Conservation (phyloP, 2,113 vertebrate species). For the Paralichthys olivaceus region DNA sequence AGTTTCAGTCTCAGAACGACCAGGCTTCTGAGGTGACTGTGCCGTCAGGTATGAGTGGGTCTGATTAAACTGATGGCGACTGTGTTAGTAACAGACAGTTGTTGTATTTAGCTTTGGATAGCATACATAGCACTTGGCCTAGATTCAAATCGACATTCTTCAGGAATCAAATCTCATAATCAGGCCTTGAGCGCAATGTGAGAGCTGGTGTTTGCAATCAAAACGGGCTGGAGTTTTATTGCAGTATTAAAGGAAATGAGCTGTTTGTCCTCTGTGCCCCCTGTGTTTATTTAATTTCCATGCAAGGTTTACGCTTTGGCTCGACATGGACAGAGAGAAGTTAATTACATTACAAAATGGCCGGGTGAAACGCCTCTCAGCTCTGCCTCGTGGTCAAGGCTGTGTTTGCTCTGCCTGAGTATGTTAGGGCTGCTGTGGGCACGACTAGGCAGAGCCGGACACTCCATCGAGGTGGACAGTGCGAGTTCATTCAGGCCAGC, state of each 20-base stretch:
- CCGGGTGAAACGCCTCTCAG: constrained; percentile 51
- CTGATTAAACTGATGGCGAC: constrained; percentile 16
- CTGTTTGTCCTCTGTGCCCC: constrained; percentile 67
- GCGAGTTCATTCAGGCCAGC: constrained; percentile 49
- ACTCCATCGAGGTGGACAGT: constrained; percentile 36
- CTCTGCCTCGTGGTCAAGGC: constrained; percentile 47
- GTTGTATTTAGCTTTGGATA: constrained; percentile 9
- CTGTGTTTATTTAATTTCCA: constrained; percentile 74
- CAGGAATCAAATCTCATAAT: constrained; percentile 56
- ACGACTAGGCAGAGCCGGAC: constrained; percentile 36
- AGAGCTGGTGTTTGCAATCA: constrained; percentile 66
- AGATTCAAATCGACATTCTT: constrained; percentile 52
- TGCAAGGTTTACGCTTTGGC: constrained; percentile 48
- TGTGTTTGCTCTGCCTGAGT: constrained; percentile 73
- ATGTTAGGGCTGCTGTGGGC: constrained; percentile 67
- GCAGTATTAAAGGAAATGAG: constrained; percentile 74
- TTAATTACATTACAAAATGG: constrained; percentile 72
- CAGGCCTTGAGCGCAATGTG: constrained; percentile 51
- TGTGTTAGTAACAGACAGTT: constrained; percentile 28
- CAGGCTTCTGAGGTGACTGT: neutral
- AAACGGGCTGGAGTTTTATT: constrained; percentile 68
- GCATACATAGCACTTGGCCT: constrained; percentile 12
- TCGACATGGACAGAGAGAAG: constrained; percentile 51
- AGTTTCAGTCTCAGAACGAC: neutral
- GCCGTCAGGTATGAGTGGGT: constrained; percentile 2